Evolutionary conservation across 2,113 vertebrate species (phyloP).

Genomic region (Budorcas taxicolor): DNA sequence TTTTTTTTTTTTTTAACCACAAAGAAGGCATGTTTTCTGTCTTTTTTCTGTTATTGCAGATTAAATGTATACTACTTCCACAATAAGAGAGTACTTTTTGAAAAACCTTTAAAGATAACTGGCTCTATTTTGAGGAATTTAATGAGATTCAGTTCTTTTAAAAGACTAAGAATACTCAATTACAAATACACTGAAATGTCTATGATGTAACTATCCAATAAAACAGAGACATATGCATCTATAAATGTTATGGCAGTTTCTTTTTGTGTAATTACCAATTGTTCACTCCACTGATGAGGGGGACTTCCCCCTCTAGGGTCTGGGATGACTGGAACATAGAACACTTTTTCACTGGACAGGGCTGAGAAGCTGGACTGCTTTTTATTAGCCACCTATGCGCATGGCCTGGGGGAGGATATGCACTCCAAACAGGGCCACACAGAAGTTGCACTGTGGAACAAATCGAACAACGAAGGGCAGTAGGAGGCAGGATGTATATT

Average conservation of each 20-base stretch:
- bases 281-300: background rate
- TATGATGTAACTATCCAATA: background rate
- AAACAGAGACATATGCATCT: background rate
- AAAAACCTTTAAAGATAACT: background rate
- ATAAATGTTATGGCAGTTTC: background rate
- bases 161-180: background rate
- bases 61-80: background rate
- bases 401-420: background rate
- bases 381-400: background rate
- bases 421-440: background rate
- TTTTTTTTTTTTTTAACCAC: background rate
- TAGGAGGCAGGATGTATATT: accelerated
- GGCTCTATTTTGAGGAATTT: background rate
- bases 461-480: accelerated
- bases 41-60: background rate
- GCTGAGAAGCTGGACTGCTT: too few species aligned
- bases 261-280: background rate
- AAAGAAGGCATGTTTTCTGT: background rate
- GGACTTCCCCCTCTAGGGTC: background rate
- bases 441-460: background rate
- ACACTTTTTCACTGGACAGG: background rate
- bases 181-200: background rate
- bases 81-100: background rate
- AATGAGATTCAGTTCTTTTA: background rate
- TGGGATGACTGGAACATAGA: background rate